Evolutionary conservation across 2,888 invertebrate species (phyloP), one percentile per base, ranked within the genome.

Genomic region (Matsumyia berberina): DNA sequence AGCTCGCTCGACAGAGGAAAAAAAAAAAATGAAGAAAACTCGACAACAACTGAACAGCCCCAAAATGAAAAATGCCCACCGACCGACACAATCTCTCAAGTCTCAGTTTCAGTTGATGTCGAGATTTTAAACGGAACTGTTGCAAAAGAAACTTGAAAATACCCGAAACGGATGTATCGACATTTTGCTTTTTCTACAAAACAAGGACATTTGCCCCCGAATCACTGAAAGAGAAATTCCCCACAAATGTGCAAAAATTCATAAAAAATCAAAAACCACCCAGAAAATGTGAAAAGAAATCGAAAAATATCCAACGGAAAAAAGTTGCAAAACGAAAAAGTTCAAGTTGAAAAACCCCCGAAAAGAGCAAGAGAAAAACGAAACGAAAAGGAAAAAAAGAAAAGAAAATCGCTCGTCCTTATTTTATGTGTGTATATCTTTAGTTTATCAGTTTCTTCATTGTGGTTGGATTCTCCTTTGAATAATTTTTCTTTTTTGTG

Each of bases 101-200:
- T 15, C 67, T 64, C 73, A n/a, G n/a, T n/a, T n/a, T 78, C 85
- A 85, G 85, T 85, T 85, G 79, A 79, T 85, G 85, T 85, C 74
- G 85, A 85, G 80, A 85, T 74, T 85, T 80, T 79, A 51, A 85
- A 76, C 85, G 76, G 80, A 80, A 79, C 64, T 76, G 85, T 85
- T 80, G 85, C 67, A 79, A 78, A 39, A 73, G 78, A 64, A 83
- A 79, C 70, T 70, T 66, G 80, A 80, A 74, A 85, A 62, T 66
- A 85, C 66, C 80, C 69, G 80, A 85, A 85, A 66, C 85, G 80
- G 76, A 80, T 80, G 74, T 80, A 74, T 85, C 64, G 70, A 85
- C 66, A 80, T 80, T 83, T 83, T 69, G 76, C 74, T 69, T 64
- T 74, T 76, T 72, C 62, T 42, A 53, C 60, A 60, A 67, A 57